A percentile compares a stretch with the other conserved stretches of the same genome.
Conservation (phyloP, 2,888 invertebrate genomes). For the Scaptomyza tumidula region DNA sequence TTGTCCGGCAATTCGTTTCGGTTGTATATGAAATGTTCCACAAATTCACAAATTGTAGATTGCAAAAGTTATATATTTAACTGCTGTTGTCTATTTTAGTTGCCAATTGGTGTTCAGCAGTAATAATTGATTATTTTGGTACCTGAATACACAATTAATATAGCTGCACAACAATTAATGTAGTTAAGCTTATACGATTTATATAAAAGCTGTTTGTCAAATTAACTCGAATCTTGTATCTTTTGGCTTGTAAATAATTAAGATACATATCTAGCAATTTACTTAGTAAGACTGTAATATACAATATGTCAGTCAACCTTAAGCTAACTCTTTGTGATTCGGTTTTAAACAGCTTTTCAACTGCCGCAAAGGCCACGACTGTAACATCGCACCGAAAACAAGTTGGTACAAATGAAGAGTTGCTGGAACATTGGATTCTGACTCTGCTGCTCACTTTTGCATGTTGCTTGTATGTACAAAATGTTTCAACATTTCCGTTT, state of each 20-base stretch:
- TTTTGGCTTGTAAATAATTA: background rate
- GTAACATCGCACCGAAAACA: background rate
- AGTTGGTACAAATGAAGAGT: background rate
- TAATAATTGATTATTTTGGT: background rate
- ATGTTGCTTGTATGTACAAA: constrained; percentile 47
- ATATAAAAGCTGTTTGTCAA: no score
- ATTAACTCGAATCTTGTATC: no score
- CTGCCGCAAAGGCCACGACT: background rate
- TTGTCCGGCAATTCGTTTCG: constrained; percentile 34
- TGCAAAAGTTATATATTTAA: background rate
- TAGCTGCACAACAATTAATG: background rate
- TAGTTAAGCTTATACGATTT: no score
- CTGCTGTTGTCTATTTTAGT: background rate
- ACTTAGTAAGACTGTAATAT: no score
- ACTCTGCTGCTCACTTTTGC: constrained; percentile 13
- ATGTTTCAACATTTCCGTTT: constrained; percentile 78
- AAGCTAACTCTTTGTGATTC: constrained; percentile 1
- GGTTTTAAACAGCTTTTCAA: constrained; percentile 2
- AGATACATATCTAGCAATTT: no score
- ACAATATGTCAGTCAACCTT: background rate
- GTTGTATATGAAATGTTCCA: constrained; percentile 28
- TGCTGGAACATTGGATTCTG: background rate
- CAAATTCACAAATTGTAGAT: constrained; percentile 11
- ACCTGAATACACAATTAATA: background rate
- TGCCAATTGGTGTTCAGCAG: no score